Evolutionary conservation across 2,113 vertebrate species (phyloP).

Genomic region (Stigmatopora nigra): DNA sequence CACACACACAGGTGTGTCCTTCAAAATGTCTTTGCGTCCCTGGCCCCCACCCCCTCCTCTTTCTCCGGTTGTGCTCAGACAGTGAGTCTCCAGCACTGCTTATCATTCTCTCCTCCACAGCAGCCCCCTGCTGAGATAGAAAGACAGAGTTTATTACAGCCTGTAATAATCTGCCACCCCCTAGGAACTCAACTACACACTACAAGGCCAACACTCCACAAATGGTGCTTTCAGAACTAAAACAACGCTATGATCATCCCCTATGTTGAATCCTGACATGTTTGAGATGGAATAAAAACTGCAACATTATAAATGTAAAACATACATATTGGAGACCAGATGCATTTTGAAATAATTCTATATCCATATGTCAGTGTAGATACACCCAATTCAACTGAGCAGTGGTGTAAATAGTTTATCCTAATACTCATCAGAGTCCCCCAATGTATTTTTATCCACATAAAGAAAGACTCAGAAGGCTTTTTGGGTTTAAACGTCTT

Average conservation of each 20-base stretch:
- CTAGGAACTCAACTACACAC: constrained; percentile 33
- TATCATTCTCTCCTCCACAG: constrained; percentile 56
- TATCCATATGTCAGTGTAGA: not conserved
- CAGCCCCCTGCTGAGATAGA: constrained; percentile 53
- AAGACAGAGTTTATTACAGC: constrained; percentile 60
- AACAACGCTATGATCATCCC: constrained; percentile 7
- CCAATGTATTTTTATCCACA: not conserved
- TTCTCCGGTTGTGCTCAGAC: constrained; percentile 42
- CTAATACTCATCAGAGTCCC: not conserved
- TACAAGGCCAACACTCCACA: constrained; percentile 15
- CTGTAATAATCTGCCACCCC: constrained; percentile 53
- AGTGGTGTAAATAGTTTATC: too few species aligned
- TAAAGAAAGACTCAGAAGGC: not conserved
- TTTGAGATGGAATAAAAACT: not conserved
- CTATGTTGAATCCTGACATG: not conserved
- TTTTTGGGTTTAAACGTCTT: constrained; percentile 13
- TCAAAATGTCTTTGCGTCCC: constrained; percentile 46
- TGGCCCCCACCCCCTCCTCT: constrained; percentile 16
- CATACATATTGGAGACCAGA: not conserved
- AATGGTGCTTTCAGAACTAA: constrained; percentile 7
- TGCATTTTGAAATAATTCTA: not conserved
- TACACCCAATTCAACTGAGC: too few species aligned
- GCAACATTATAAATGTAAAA: not conserved
- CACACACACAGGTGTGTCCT: constrained; percentile 36
- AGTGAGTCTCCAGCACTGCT: constrained; percentile 56